Percentiles rank a stretch among this genome's conserved stretches.
Evolutionary conservation across 2,797 vertebrate species (phyloP).

Genomic region (Amphiprion clarkii): DNA sequence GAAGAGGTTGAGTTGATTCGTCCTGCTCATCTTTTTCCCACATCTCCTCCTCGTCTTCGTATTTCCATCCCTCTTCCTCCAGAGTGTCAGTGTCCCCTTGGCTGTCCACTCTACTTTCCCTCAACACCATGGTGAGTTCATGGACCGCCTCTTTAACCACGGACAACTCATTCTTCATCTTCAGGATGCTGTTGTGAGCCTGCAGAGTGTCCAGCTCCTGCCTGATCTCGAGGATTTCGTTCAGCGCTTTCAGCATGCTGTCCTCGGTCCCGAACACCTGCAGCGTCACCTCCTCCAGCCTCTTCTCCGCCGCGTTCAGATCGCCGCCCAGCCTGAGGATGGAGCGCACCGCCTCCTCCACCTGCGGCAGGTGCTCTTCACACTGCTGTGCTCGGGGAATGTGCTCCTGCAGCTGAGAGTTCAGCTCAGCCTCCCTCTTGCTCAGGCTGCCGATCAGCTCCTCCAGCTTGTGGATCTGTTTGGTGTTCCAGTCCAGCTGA

Average conservation of each 20-base stretch:
- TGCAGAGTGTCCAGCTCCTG: constrained; percentile 87
- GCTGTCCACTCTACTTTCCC: constrained; percentile 24
- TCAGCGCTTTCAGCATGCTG: constrained; percentile 87
- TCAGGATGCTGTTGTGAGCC: constrained; percentile 82
- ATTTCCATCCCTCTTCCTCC: constrained; percentile 49
- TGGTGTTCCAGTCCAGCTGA: constrained; percentile 86
- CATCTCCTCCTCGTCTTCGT: constrained; percentile 50
- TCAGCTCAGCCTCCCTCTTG: constrained; percentile 81
- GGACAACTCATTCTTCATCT: constrained; percentile 83
- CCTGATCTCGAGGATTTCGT: constrained; percentile 85
- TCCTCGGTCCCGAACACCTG: constrained; percentile 90
- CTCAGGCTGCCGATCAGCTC: constrained; percentile 78
- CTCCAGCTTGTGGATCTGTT: constrained; percentile 85
- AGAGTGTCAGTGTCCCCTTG: constrained; percentile 10
- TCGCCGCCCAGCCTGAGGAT: constrained; percentile 89
- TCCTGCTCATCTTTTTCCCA: constrained; percentile 49
- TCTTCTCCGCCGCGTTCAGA: constrained; percentile 85
- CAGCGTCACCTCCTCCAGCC: constrained; percentile 87
- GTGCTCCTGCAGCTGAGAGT: constrained; percentile 82
- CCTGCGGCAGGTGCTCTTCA: constrained; percentile 85
- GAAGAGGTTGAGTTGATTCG: constrained; percentile 6
- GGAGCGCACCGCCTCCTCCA: constrained; percentile 90
- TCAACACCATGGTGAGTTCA: constrained; percentile 74
- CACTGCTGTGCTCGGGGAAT: constrained; percentile 88
- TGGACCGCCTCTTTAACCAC: constrained; percentile 82